These are phyloP conservation scores for Tridacna gigas DNA, from an alignment of 2,888 invertebrate genomes.

Conservation along the genomic window DNA sequence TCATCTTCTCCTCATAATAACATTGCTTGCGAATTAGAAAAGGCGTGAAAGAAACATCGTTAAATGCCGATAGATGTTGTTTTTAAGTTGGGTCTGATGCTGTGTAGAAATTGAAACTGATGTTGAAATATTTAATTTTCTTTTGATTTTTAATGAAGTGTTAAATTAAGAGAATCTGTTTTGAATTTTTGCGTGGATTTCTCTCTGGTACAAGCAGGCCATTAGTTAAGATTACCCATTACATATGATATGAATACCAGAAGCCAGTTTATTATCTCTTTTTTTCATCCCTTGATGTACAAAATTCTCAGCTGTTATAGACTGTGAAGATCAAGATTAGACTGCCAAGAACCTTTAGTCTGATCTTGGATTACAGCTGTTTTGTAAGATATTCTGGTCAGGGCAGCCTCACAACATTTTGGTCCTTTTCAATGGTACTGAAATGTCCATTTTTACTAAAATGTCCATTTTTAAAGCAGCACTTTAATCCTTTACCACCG, in stretches of 20 bases:
- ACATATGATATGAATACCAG: slow-evolving; percentile 9
- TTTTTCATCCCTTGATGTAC: neutral
- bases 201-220: neutral
- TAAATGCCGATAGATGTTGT: neutral
- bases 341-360: no score
- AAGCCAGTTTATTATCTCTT: neutral
- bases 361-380: no score
- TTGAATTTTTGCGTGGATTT: neutral
- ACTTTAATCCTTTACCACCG: no score
- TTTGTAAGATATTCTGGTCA: no score
- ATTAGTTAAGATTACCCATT: neutral
- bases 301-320: no score
- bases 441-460: no score
- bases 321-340: no score
- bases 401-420: no score
- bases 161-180: neutral
- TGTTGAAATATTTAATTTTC: slow-evolving; percentile 6
- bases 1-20: no score
- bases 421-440: no score
- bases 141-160: slow-evolving; percentile 14
- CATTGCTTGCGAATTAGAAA: neutral
- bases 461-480: no score
- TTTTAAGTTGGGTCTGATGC: neutral
- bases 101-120: slow-evolving; percentile 8
- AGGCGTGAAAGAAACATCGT: slow-evolving; percentile 6